Base-by-base conservation (phyloP, 2,797 vertebrate species). In the Ispidina lecontei region DNA sequence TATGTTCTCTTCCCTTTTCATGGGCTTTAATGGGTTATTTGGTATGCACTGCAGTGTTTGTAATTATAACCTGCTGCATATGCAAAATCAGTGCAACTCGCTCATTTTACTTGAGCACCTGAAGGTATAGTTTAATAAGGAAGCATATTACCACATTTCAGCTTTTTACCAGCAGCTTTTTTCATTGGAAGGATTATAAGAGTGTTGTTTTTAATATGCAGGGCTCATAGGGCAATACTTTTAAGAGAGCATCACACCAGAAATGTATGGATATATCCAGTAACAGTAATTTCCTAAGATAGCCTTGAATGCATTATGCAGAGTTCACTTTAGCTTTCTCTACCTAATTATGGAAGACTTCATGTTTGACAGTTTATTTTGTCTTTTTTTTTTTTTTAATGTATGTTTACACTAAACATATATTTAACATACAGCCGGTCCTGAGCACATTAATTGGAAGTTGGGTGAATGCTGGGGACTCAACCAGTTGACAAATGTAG, bases 61-160 rank as follows among this genome's bases (percentile, higher is more conserved):
- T 91, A 90, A 95, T 91, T 91, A 60, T 65, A 52, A 75, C 69
- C 74, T 91, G 93, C 88, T 90, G 51, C 76, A 65, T 93, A 67
- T 86, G 89, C 92, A 88, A 91, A 92, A 80, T 60, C 58, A 44
- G 20, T 18, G 35, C 73, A 81, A 56, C 73, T 93, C 51, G 8
- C 37, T 74, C 49, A 12, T 89, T 95, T 87, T 75, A 69, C 84
- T 91, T 91, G 68, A 95, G 68, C 78, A 93, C 93, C 94, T 79
- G 78, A 93, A 95, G 94, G 90, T 79, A 93, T 58, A 63, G 60
- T 95, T 96, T 95, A 95, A 95, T 95, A 89, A 84, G 89, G 75
- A 95, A 74, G 71, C 60, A 25, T 73, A 56, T 95, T 94, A 33
- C 65, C 52, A 56, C 47, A 63, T 72, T 84, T 83, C 89, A 94